Evolutionary conservation across 2,888 invertebrate species (phyloP).

Genomic region (Biston stratarius): DNA sequence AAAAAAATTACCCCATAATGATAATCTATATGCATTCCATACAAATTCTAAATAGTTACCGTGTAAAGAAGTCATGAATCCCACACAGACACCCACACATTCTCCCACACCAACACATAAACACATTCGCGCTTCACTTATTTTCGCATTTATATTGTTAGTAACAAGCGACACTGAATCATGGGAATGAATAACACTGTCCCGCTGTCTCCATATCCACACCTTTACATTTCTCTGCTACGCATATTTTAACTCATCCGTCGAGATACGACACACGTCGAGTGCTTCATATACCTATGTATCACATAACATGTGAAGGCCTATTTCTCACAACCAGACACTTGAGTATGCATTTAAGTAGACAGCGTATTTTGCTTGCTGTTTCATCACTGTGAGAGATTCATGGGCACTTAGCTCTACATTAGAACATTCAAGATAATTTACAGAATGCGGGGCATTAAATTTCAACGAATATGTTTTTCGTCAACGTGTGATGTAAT

Average conservation of each 20-base stretch:
- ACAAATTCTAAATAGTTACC: no score
- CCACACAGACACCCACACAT: no score
- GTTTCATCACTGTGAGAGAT: background rate
- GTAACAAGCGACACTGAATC: no score
- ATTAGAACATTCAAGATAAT: background rate
- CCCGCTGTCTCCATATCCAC: conserved; percentile 8
- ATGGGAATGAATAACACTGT: no score
- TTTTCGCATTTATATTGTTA: no score
- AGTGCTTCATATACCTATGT: conserved; percentile 29
- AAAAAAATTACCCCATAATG: no score
- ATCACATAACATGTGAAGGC: conserved; percentile 16
- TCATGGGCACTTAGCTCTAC: conserved; percentile 10
- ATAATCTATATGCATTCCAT: no score
- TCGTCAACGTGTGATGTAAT: no score
- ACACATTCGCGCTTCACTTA: no score
- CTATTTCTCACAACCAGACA: conserved; percentile 23
- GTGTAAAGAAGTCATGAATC: no score
- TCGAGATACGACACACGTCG: conserved; percentile 23
- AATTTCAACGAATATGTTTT: no score
- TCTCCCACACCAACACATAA: no score
- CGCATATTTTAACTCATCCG: conserved; percentile 37
- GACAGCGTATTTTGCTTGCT: conserved; percentile 7
- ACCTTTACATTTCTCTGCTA: conserved; percentile 14
- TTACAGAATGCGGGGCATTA: background rate
- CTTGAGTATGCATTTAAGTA: conserved; percentile 16